phyloP scores from a whole-genome alignment of 2,888 invertebrate species.

The Myathropa florea region DNA sequence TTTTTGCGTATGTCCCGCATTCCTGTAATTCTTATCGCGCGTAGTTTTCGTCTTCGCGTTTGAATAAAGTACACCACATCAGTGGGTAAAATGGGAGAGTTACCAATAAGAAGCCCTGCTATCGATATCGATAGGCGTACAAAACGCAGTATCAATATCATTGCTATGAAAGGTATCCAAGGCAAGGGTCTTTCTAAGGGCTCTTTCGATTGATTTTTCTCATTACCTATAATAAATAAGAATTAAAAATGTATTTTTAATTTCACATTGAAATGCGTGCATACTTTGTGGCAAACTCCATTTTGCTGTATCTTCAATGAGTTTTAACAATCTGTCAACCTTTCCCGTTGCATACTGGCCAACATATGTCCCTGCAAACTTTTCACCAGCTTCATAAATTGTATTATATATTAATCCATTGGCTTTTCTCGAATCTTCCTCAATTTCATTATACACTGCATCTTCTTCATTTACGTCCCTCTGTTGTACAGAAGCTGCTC shows the following conservation, averaged over 20 bases:
- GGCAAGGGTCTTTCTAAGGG: conserved; percentile 77
- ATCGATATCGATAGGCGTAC: conserved; percentile 75
- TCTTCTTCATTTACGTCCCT: conserved; percentile 2
- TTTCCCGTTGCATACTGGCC: conserved; percentile 77
- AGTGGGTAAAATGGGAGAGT: conserved; percentile 74
- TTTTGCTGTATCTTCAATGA: conserved; percentile 78
- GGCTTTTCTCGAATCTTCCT: conserved; percentile 4
- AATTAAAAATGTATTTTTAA: neutral
- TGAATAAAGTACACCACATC: conserved; percentile 77
- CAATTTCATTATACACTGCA: conserved; percentile 6
- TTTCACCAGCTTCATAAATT: conserved; percentile 74
- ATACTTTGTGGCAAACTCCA: conserved; percentile 78
- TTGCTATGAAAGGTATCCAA: conserved; percentile 77
- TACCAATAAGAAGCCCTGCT: conserved; percentile 76
- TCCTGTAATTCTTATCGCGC: conserved; percentile 76
- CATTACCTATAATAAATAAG: conserved; percentile 12
- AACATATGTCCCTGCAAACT: conserved; percentile 75
- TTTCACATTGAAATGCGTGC: neutral
- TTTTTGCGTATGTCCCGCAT: conserved; percentile 74
- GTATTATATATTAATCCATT: conserved; percentile 67
- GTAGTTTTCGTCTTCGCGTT: conserved; percentile 76
- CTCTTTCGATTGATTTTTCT: conserved; percentile 38
- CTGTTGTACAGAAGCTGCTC: neutral
- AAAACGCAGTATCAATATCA: conserved; percentile 76
- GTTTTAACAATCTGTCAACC: conserved; percentile 74